A percentile compares a stretch with the other conserved stretches of the same genome.
These are phyloP conservation scores for Upupa epops DNA, from an alignment of 2,113 vertebrate genomes.

Conservation along the genomic window DNA sequence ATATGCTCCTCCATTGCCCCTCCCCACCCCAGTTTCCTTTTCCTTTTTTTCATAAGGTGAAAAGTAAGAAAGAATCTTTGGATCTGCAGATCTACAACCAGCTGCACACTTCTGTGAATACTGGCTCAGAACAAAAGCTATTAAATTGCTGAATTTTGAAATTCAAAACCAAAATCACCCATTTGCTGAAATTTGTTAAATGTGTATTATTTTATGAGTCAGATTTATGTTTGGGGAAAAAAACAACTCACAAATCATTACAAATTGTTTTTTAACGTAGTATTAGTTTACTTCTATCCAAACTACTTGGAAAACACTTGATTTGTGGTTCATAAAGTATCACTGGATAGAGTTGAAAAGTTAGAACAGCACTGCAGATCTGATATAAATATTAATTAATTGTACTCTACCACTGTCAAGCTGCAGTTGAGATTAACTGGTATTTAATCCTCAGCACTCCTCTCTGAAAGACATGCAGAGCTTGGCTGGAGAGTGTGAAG, in stretches of 20 bases:
- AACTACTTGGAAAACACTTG: neutral
- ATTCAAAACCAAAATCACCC: neutral
- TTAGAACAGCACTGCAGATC: neutral
- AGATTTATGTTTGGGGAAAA: neutral
- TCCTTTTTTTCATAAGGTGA: neutral
- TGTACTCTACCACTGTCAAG: neutral
- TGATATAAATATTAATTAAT: neutral
- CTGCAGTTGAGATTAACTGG: neutral
- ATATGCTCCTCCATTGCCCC: no score
- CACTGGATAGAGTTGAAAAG: neutral
- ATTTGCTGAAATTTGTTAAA: neutral
- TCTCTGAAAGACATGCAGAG: slow-evolving; percentile 64
- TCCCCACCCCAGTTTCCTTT: neutral
- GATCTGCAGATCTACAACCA: neutral
- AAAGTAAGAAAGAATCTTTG: neutral
- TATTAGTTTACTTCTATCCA: neutral
- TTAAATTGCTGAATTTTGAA: neutral
- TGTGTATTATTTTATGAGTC: neutral
- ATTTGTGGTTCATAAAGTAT: neutral
- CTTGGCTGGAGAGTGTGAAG: slow-evolving; percentile 70
- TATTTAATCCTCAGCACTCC: neutral
- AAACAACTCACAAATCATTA: neutral
- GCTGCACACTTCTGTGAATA: neutral
- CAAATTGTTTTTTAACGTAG: neutral
- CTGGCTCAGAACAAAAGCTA: neutral